Base-by-base conservation (phyloP, 2,797 vertebrate species). In the Sebastes oblongus region DNA sequence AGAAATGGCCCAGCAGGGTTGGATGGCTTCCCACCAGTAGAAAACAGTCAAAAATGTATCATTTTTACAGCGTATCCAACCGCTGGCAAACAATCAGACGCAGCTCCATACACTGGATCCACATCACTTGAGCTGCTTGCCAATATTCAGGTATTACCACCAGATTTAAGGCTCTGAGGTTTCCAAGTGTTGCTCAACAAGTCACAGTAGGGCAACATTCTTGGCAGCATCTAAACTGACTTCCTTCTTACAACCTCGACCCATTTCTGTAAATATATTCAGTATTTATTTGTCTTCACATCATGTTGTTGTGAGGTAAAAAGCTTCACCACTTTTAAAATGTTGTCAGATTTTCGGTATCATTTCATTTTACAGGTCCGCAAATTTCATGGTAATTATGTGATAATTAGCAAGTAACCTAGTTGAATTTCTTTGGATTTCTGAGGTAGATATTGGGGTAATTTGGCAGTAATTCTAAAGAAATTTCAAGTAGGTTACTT, bases 171-270 rank as follows among this genome's bases (percentile, higher is more conserved):
- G 18, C 16, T 16, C 58, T 72, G 69, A 65, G 25, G n/a, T 62
- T 72, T 76, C 59, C 50, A 79, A 79, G 78, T 68, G 55, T 86
- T 75, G 34, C 74, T 78, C 58, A 83, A 82, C 42, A 55, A 34
- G 29, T 65, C 27, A 34, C 32, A 58, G 8, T n/a, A 9, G 34
- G 32, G 66, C 42, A 78, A 42, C 14, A 46, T 64, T 77, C 81
- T 74, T 77, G 56, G 73, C 80, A 69, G 72, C 8, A 61, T 54
- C 80, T 56, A 58, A 68, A 61, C 46, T 46, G 22, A 56, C 36
- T 39, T 81, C 2, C 32, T 46, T 75, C 65, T 27, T 13, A 30
- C 25, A 22, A 46, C 39, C 14, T 1, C 24, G 13, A 52, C 46
- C 54, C 18, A 72, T 52, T 80, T 85, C 58, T 75, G 61, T 61